A percentile compares a stretch with the other conserved stretches of the same genome.
phyloP scores from a whole-genome alignment of 2,113 vertebrate species.

The Ptyas mucosa region DNA sequence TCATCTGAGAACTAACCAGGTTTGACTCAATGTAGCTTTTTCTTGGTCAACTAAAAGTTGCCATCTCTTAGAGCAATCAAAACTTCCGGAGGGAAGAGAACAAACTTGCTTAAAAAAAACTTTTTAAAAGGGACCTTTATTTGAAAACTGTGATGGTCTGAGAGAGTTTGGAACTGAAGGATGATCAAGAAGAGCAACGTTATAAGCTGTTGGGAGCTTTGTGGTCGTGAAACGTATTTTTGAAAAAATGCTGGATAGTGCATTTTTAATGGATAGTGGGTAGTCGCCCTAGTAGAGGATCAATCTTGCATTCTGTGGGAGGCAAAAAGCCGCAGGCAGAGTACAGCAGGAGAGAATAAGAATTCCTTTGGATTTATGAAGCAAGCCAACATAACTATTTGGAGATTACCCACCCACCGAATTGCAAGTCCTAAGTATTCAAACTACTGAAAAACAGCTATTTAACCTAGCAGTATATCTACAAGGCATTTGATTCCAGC shows the following conservation, averaged over 20 bases:
- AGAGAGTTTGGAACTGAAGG: constrained; percentile 36
- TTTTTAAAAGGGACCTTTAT: constrained; percentile 6
- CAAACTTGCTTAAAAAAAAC: not conserved
- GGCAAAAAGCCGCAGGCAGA: not conserved
- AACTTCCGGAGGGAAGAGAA: not conserved
- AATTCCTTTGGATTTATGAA: not conserved
- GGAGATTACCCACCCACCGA: not conserved
- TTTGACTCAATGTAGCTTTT: not conserved
- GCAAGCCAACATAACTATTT: not conserved
- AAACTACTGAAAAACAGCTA: not conserved
- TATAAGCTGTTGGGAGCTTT: constrained; percentile 40
- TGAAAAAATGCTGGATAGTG: not conserved
- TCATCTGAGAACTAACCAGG: not conserved
- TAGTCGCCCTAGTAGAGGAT: constrained; percentile 53
- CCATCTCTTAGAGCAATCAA: not conserved
- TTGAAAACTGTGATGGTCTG: constrained; percentile 31
- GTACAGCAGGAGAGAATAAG: not conserved
- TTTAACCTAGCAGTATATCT: not conserved
- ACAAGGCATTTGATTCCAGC: not conserved
- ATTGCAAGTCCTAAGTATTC: not conserved
- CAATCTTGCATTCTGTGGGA: not conserved
- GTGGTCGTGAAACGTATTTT: constrained; percentile 3
- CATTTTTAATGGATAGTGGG: constrained; percentile 31
- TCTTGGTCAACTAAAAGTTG: not conserved
- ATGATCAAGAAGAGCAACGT: constrained; percentile 17